Base-by-base conservation (phyloP, 2,113 vertebrate species). In the Cathartes aura region DNA sequence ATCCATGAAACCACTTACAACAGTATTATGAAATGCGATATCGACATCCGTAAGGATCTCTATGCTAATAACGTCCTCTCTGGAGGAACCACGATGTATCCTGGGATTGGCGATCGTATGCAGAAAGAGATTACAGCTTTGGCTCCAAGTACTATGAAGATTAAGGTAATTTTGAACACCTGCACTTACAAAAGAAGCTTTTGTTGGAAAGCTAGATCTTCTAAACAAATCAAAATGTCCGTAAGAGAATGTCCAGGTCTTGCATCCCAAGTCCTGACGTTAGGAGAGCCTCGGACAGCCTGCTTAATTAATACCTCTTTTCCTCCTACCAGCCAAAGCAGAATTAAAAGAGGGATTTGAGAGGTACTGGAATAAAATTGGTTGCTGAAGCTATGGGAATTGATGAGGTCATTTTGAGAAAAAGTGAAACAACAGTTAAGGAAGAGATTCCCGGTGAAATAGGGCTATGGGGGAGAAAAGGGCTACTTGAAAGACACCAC, bases 41-140 rank as follows among this genome's bases (percentile, higher is more conserved):
- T 98, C 26, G 98, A 98, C 95, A 99, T 99, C 96, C 98, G 98
- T 36, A 98, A 99, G 95, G 98, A 99, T 83, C 98, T 99, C 85
- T 99, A 99, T 10, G 99, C 98, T 87, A 99, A 98, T 97, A 99
- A 99, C 1, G 97, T 99, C 52, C 98, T 99, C 79, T 99, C 99
- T 12, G 99, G 99, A 30, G 99, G 98, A 64, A 98, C 98, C 82
- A 99, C 98, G 15, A 98, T 99, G 98, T 99, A 98, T 91, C 98
- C 98, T 14, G 99, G 99, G 7, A 99, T 99, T 92, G 98, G 98
- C 3, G 99, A 99, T 97, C 98, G 98, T 23, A 98, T 99, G 98
- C 99, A 99, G 95, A 99, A 99, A 91, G 99, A 99, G 97, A 99
- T 98, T 95, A 99, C 98, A 4, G 98, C 98, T 32, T 94, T 99